These are phyloP conservation scores for Corynorhinus townsendii DNA, from an alignment of 2,113 vertebrate species.

Conservation along the genomic window DNA sequence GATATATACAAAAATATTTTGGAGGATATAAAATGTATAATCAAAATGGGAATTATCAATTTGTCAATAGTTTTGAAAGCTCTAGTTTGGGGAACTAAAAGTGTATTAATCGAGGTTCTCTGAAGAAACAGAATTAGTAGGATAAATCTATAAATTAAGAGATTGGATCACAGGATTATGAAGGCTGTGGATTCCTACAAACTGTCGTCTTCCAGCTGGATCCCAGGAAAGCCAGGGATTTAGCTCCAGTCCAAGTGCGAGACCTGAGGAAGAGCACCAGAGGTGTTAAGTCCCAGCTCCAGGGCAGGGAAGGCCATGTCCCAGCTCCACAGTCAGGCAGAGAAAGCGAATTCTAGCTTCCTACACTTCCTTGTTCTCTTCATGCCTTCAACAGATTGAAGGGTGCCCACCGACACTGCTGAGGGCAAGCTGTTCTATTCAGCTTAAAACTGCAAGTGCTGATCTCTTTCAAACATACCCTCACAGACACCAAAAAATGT, in stretches of 20 bases:
- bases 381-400: not conserved
- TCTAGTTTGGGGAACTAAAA: not conserved
- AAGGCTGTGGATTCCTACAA: not conserved
- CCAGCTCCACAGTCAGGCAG: not conserved
- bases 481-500: not conserved
- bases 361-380: not conserved
- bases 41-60: not conserved
- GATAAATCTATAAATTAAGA: not conserved
- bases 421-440: not conserved
- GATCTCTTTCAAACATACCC: not conserved
- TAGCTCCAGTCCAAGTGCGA: not conserved
- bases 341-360: not conserved
- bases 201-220: not conserved
- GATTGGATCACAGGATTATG: not conserved
- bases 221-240: not conserved
- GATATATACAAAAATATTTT: not conserved
- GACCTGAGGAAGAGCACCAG: rapidly evolving
- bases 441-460: not conserved
- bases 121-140: not conserved
- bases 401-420: not conserved
- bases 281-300: not conserved
- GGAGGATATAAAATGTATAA: not conserved
- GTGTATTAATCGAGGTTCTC: not conserved
- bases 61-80: not conserved
- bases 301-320: not conserved